Conservation (phyloP, 2,888 invertebrate species). For the Brenthis daphne region DNA sequence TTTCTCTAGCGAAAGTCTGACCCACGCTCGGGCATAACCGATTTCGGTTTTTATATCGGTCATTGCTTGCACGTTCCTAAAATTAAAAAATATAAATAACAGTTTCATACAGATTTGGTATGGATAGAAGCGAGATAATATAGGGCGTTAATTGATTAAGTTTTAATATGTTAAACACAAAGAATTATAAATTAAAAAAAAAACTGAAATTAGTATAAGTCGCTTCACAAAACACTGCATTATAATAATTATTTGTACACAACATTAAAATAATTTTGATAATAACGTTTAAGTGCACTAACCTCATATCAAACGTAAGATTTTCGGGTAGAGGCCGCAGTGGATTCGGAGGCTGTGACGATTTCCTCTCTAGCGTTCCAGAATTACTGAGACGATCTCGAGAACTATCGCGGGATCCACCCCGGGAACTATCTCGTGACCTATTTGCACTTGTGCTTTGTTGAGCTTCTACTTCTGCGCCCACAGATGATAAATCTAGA, state of each 20-base stretch:
- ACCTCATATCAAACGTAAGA: slow-evolving; percentile 94
- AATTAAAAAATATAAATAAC: slow-evolving; percentile 43
- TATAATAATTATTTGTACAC: too few species aligned
- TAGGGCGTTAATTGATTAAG: too few species aligned
- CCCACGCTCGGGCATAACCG: slow-evolving; percentile 97
- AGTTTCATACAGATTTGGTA: too few species aligned
- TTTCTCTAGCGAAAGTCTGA: slow-evolving; percentile 96
- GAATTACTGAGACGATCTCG: slow-evolving; percentile 75
- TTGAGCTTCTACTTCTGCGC: slow-evolving; percentile 84
- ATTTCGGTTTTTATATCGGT: slow-evolving; percentile 99
- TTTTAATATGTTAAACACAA: too few species aligned
- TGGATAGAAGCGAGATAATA: too few species aligned
- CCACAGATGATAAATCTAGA: slow-evolving; percentile 89
- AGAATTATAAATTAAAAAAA: too few species aligned
- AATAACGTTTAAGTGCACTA: not conserved
- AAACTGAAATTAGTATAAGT: too few species aligned
- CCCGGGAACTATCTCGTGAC: slow-evolving; percentile 74
- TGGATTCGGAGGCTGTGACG: slow-evolving; percentile 69
- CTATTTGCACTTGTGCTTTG: slow-evolving; percentile 62
- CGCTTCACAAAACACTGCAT: too few species aligned
- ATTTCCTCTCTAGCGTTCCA: slow-evolving; percentile 70
- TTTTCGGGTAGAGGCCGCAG: slow-evolving; percentile 90
- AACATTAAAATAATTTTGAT: not conserved
- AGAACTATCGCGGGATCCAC: slow-evolving; percentile 75
- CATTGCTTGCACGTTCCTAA: slow-evolving; percentile 95